These are phyloP conservation scores for Lepus oiostolus DNA, from an alignment of 2,797 vertebrate species.

Conservation along the genomic window DNA sequence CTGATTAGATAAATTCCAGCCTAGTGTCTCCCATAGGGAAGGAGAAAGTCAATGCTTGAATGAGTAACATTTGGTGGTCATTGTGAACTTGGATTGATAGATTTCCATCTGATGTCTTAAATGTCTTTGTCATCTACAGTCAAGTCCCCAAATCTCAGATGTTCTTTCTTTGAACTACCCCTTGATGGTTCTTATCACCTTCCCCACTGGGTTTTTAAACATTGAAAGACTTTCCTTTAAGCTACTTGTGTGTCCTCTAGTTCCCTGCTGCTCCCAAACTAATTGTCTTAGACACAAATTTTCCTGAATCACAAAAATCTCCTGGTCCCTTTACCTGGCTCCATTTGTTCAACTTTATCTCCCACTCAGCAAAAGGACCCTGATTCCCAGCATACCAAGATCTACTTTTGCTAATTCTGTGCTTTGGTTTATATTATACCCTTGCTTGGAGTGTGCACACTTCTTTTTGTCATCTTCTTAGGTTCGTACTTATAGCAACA, in stretches of 20 bases:
- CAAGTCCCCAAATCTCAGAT: neutral
- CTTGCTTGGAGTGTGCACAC: conserved; percentile 9
- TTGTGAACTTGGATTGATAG: neutral
- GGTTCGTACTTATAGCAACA: neutral
- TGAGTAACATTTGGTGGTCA: neutral
- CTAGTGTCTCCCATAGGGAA: neutral
- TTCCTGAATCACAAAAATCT: neutral
- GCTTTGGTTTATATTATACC: conserved; percentile 6
- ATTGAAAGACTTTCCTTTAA: neutral
- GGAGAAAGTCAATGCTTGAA: neutral
- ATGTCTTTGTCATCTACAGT: neutral
- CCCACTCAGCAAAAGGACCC: neutral
- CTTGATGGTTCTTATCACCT: neutral
- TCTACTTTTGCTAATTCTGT: neutral
- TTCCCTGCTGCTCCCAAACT: neutral
- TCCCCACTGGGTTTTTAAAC: neutral
- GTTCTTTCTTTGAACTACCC: neutral
- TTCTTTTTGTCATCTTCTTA: neutral
- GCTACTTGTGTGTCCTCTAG: neutral
- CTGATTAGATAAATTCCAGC: neutral
- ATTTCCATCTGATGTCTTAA: conserved; percentile 19
- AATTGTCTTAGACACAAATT: conserved; percentile 33
- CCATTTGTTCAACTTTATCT: conserved; percentile 20
- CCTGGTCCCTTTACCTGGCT: neutral
- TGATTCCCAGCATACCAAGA: neutral